A percentile compares a stretch with the other conserved stretches of the same genome.
Conservation (phyloP, 2,888 invertebrate species). For the Sympetrum striolatum region DNA sequence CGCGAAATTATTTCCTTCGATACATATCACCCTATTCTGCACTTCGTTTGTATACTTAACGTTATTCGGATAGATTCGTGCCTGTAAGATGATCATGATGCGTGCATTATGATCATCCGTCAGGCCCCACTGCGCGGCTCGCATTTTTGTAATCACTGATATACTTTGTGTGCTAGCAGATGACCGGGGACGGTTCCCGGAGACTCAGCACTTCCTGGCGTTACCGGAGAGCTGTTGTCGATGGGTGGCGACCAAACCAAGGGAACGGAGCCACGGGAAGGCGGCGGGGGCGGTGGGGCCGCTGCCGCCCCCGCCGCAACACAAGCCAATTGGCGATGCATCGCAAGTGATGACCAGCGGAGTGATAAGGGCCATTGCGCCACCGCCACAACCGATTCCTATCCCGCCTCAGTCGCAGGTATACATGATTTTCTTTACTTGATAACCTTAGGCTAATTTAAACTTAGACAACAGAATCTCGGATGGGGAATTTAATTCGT, state of each 20-base stretch:
- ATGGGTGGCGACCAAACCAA: conserved; percentile 11
- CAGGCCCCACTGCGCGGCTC: background rate
- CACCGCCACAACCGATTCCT: conserved; percentile 4
- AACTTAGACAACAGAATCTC: no score
- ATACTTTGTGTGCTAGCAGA: background rate
- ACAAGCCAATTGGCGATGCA: background rate
- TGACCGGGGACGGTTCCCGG: background rate
- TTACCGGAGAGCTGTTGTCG: conserved; percentile 47
- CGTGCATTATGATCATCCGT: no score
- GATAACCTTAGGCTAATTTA: no score
- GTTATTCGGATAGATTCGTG: no score
- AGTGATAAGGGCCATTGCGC: background rate
- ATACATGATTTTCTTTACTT: no score
- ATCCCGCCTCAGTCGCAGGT: conserved; percentile 30
- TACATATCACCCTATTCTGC: no score
- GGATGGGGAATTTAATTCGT: no score
- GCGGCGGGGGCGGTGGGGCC: conserved; percentile 36
- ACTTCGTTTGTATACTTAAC: no score
- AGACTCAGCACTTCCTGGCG: conserved; percentile 3
- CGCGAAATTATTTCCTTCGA: no score
- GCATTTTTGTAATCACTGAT: background rate
- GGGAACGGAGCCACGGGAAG: background rate
- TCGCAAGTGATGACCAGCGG: background rate
- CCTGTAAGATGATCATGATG: no score
- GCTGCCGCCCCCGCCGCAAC: conserved; percentile 37